Evolutionary conservation across 2,888 invertebrate species (phyloP).

Genomic region (Saturnia pavonia): DNA sequence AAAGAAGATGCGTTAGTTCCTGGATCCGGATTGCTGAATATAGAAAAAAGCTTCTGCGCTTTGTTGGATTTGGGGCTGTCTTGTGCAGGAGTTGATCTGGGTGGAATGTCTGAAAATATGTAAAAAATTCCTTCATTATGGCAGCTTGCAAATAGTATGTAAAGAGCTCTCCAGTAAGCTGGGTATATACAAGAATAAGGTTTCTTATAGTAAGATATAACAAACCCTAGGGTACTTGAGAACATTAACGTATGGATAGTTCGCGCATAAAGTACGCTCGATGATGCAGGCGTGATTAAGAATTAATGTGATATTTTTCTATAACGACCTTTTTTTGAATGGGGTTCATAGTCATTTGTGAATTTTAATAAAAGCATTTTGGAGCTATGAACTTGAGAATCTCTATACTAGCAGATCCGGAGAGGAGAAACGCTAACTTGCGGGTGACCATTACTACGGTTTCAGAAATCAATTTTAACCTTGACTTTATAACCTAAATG

Average conservation of each 20-base stretch:
- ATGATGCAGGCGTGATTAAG: too few species aligned
- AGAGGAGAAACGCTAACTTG: too few species aligned
- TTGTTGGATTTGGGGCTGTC: slow-evolving; percentile 30
- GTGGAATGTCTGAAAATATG: slow-evolving; percentile 33
- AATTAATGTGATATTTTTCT: too few species aligned
- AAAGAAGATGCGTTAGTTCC: slow-evolving; percentile 60
- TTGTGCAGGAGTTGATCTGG: slow-evolving; percentile 19
- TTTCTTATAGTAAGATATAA: background rate
- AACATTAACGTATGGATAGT: background rate
- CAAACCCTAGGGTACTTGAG: background rate
- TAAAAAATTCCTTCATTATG: slow-evolving; percentile 3
- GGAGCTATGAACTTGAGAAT: too few species aligned
- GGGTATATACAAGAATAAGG: background rate
- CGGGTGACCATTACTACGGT: too few species aligned
- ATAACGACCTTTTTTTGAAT: too few species aligned
- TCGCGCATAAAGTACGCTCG: background rate
- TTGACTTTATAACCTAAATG: too few species aligned
- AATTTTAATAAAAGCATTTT: too few species aligned
- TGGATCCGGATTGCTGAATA: slow-evolving; percentile 70
- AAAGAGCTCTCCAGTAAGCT: background rate
- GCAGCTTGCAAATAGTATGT: background rate
- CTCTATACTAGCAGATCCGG: too few species aligned
- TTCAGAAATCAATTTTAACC: too few species aligned
- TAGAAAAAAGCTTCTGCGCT: slow-evolving; percentile 58
- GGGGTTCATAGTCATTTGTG: too few species aligned